phyloP scores from a whole-genome alignment of 2,797 vertebrate genomes.

The Triplophysa yarkandensis region DNA sequence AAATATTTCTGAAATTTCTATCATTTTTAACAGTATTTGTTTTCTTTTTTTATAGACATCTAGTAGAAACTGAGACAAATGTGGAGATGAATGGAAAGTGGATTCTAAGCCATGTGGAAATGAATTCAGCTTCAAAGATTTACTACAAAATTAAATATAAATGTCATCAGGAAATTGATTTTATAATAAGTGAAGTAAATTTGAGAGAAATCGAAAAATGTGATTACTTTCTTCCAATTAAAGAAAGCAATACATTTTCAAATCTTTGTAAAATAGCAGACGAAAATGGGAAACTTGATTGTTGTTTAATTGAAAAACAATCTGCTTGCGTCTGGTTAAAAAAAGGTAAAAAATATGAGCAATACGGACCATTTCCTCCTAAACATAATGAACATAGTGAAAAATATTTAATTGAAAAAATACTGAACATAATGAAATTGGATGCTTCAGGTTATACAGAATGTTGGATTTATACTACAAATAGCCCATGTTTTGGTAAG shows the following conservation, averaged over 20 bases:
- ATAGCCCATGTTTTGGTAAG: not conserved
- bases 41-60: not conserved
- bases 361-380: not conserved
- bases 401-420: not conserved
- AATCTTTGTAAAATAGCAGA: not conserved
- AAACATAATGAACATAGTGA: not conserved
- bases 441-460: not conserved
- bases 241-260: not conserved
- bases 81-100: not conserved
- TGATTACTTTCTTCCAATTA: not conserved
- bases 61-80: not conserved
- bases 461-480: not conserved
- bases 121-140: too few relatives aligned
- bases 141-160: not conserved
- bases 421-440: not conserved
- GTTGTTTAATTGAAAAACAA: not conserved
- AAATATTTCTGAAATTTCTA: too few relatives aligned
- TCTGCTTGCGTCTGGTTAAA: not conserved
- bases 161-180: not conserved
- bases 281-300: not conserved
- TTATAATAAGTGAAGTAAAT: not conserved
- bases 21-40: not conserved
- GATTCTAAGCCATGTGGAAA: not conserved
- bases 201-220: not conserved
- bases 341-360: not conserved